These are phyloP conservation scores for Xiphorhynchus elegans DNA, from an alignment of 2,113 vertebrate species.

Conservation along the genomic window DNA sequence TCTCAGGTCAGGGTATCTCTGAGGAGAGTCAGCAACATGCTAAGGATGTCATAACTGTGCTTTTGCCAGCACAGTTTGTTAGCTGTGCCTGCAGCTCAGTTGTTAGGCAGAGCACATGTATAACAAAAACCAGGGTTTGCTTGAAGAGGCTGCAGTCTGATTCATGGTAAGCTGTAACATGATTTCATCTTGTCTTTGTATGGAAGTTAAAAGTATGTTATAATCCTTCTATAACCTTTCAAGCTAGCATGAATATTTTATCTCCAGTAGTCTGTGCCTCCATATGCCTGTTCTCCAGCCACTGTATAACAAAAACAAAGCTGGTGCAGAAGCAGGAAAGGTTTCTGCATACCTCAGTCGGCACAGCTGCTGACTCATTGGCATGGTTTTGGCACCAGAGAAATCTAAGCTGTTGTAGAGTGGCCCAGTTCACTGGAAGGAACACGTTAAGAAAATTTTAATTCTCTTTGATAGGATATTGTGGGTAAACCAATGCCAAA, in stretches of 20 bases:
- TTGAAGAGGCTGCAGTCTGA: background rate
- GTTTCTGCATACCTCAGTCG: background rate
- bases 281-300: background rate
- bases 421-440: slow-evolving; percentile 8
- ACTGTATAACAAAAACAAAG: background rate
- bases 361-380: slow-evolving; percentile 37
- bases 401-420: slow-evolving; percentile 39
- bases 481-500: slow-evolving; percentile 3
- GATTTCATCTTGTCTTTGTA: background rate
- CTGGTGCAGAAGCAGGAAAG: background rate
- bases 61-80: background rate
- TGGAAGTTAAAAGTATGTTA: background rate
- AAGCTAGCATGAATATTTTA: background rate
- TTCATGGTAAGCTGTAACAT: background rate
- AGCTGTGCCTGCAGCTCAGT: background rate
- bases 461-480: background rate
- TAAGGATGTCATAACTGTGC: background rate
- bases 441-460: background rate
- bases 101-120: background rate
- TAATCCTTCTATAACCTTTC: background rate
- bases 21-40: background rate
- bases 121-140: background rate
- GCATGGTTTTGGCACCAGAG: background rate
- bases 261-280: background rate
- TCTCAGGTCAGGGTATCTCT: background rate